A percentile compares a stretch with the other conserved stretches of the same genome.
Evolutionary conservation across 92 coral and sea anemone genomes (phyloP).

Genomic region (Epizoanthus stellaris): DNA sequence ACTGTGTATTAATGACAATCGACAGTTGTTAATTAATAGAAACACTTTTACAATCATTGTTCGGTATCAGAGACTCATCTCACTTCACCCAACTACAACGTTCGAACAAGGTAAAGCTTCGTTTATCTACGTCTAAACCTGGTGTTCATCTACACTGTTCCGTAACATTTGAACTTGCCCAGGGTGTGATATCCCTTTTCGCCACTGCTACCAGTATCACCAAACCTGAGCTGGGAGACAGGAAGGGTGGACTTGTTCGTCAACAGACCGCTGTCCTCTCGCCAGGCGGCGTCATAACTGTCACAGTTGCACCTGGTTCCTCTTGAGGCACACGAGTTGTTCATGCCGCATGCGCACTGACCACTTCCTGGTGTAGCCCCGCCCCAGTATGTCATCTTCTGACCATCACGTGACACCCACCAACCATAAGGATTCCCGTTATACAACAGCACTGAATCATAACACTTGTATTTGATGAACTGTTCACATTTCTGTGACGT

Average conservation of each 20-base stretch:
- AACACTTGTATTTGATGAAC: constrained; percentile 79
- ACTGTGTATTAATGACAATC: no score
- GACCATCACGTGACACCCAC: constrained; percentile 92
- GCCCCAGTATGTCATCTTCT: constrained; percentile 84
- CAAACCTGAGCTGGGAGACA: constrained; percentile 63
- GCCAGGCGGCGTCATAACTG: constrained; percentile 67
- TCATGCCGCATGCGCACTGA: constrained; percentile 77
- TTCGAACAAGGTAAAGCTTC: no score
- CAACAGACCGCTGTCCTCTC: constrained; percentile 78
- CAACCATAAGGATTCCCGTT: constrained; percentile 60
- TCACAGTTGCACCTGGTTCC: constrained; percentile 73
- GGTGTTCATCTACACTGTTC: neutral
- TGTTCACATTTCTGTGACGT: constrained; percentile 72
- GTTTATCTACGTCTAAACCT: no score
- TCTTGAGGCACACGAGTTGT: constrained; percentile 44
- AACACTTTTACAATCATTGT: no score
- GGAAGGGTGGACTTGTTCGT: constrained; percentile 54
- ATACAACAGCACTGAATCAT: constrained; percentile 51
- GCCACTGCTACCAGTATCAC: neutral
- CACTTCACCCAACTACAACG: no score
- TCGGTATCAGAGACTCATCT: no score
- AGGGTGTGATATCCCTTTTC: constrained; percentile 3
- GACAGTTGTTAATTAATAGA: no score
- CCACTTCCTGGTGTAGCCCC: constrained; percentile 73
- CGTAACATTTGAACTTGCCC: constrained; percentile 5